phyloP scores from a whole-genome alignment of 1,140 invertebrate species.

The Scaptomyza pallida region DNA sequence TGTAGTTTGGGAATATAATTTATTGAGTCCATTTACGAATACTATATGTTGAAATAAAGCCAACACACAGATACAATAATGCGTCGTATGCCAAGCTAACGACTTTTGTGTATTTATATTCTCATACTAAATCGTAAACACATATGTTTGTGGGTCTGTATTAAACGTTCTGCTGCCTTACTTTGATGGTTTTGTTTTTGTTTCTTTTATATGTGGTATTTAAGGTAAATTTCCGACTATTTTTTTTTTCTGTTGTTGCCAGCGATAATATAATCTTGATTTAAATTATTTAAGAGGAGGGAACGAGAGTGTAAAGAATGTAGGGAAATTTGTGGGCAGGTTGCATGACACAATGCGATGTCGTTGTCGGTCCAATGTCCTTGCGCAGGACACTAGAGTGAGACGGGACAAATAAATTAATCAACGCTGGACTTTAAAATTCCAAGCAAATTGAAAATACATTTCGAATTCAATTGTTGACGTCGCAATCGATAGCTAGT shows the following conservation, averaged over 20 bases:
- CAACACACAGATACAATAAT: neutral
- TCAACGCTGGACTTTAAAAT: constrained; percentile 57
- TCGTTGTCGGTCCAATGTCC: constrained; percentile 50
- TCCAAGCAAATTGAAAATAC: constrained; percentile 30
- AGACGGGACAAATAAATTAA: constrained; percentile 60
- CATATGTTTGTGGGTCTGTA: neutral
- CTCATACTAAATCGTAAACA: constrained; percentile 5
- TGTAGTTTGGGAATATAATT: neutral
- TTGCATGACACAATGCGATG: constrained; percentile 62
- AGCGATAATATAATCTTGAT: constrained; percentile 58
- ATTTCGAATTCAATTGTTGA: constrained; percentile 64
- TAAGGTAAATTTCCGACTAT: constrained; percentile 53
- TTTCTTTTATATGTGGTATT: constrained; percentile 42
- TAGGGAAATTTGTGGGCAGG: constrained; percentile 14
- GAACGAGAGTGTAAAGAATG: neutral
- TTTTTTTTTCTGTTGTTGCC: constrained; percentile 42
- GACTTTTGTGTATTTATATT: constrained; percentile 3
- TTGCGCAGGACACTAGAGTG: constrained; percentile 6
- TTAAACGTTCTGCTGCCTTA: constrained; percentile 11
- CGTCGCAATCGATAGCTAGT: constrained; percentile 57
- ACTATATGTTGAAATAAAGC: neutral
- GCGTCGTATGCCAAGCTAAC: neutral
- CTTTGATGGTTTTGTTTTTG: constrained; percentile 1
- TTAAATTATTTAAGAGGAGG: constrained; percentile 68
- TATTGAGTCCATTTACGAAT: constrained; percentile 7